phyloP scores from a whole-genome alignment of 2,113 vertebrate genomes.

The Rhabdornis inornatus region DNA sequence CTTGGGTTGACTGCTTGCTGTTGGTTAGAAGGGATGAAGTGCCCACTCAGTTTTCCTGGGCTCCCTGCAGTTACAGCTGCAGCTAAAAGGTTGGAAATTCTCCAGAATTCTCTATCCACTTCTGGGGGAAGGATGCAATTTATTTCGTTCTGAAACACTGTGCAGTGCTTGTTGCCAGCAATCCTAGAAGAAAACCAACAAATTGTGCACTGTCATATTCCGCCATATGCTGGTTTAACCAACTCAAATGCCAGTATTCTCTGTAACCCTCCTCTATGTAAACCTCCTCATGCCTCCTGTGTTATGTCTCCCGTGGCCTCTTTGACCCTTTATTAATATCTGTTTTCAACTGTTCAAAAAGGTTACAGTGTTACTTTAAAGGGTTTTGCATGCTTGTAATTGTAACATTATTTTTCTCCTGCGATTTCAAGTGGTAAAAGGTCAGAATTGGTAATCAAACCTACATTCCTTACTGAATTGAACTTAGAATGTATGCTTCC shows the following conservation, averaged over 20 bases:
- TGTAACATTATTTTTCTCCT: not conserved
- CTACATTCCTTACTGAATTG: not conserved
- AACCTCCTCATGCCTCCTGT: not conserved
- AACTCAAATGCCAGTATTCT: not conserved
- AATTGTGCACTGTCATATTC: not conserved
- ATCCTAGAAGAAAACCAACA: not conserved
- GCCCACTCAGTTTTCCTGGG: not conserved
- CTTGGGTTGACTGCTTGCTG: not conserved
- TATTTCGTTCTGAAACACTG: not conserved
- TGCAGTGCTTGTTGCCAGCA: fast-evolving
- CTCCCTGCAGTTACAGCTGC: not conserved
- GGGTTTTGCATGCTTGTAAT: not conserved
- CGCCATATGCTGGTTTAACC: not conserved
- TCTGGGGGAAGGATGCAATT: not conserved
- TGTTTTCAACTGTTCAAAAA: not conserved
- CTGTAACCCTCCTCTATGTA: not conserved
- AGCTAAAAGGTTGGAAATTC: not conserved
- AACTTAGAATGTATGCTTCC: not conserved
- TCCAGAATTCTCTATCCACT: not conserved
- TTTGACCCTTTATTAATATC: not conserved
- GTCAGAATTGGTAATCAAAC: not conserved
- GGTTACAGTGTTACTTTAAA: not conserved
- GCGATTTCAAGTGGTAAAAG: not conserved
- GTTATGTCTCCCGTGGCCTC: not conserved
- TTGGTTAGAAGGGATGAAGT: not conserved